Evolutionary conservation across 2,888 invertebrate genomes (phyloP).

Genomic region (Pammene fasciana): DNA sequence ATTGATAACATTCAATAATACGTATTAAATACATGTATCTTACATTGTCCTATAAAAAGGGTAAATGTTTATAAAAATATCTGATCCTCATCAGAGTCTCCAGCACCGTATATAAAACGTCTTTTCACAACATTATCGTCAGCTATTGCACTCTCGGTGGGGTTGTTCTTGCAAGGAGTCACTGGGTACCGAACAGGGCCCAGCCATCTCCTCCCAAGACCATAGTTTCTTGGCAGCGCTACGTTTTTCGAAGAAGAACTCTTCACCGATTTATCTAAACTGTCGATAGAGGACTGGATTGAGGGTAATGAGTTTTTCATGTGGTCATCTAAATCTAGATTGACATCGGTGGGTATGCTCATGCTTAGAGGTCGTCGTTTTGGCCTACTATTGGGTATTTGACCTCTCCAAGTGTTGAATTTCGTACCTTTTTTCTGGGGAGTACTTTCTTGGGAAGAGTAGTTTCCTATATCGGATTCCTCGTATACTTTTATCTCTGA

Average conservation of each 20-base stretch:
- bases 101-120: constrained; percentile 79
- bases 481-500: constrained; percentile 74
- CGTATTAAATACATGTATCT: constrained; percentile 34
- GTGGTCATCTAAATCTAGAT: constrained; percentile 65
- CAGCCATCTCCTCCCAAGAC: constrained; percentile 84
- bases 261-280: constrained; percentile 66
- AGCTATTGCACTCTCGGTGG: constrained; percentile 62
- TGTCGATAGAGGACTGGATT: constrained; percentile 71
- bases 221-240: constrained; percentile 84
- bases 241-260: constrained; percentile 71
- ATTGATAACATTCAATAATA: constrained; percentile 38
- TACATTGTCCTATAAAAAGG: constrained; percentile 38
- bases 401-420: constrained; percentile 76
- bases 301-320: constrained; percentile 69
- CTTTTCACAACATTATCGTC: constrained; percentile 69
- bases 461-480: constrained; percentile 64
- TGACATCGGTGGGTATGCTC: constrained; percentile 72
- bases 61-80: constrained; percentile 81
- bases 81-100: constrained; percentile 85
- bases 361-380: constrained; percentile 76
- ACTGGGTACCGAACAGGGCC: constrained; percentile 86
- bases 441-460: constrained; percentile 70
- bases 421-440: constrained; percentile 68
- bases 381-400: constrained; percentile 55
- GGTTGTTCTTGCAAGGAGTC: constrained; percentile 83